A percentile compares a stretch with the other conserved stretches of the same genome.
Evolutionary conservation across 37 sponge, comb jelly and placozoan species (phyloP).

Genomic region (Halisarca cf. caerulea): DNA sequence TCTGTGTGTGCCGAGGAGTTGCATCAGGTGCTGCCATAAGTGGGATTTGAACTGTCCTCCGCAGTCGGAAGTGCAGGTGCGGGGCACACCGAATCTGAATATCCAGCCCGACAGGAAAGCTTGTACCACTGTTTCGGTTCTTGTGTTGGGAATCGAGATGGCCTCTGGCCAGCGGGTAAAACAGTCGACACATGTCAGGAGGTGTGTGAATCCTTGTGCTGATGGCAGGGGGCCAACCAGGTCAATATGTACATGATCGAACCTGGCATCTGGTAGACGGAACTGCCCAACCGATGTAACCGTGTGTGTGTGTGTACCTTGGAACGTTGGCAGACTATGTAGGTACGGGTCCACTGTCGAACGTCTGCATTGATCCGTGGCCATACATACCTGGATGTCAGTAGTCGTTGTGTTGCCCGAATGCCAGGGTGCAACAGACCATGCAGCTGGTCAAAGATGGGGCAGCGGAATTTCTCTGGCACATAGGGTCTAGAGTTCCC

Average conservation of each 20-base stretch:
- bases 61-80: conserved; percentile 52
- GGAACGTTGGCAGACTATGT: conserved; percentile 32
- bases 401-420: conserved; percentile 33
- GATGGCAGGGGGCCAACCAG: conserved; percentile 54
- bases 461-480: conserved; percentile 7
- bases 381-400: conserved; percentile 45
- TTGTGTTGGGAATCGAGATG: conserved; percentile 17
- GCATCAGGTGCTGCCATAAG: conserved; percentile 35
- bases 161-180: conserved; percentile 54
- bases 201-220: conserved; percentile 21
- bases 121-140: conserved; percentile 45
- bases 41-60: conserved; percentile 58
- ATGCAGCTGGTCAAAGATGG: conserved; percentile 30
- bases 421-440: conserved; percentile 43
- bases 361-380: conserved; percentile 41
- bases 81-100: conserved; percentile 54
- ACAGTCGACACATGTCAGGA: conserved; percentile 42
- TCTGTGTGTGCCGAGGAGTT: conserved; percentile 43
- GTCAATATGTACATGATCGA: conserved; percentile 43
- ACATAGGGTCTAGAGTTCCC: conserved; percentile 33
- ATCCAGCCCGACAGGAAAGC: conserved; percentile 56
- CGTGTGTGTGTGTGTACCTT: conserved; percentile 46
- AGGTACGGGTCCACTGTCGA: conserved; percentile 28
- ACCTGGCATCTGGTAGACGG: conserved; percentile 20
- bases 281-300: conserved; percentile 2